Evolutionary conservation across 2,113 vertebrate species (phyloP), one percentile per base, ranked within the genome.

Genomic region (Struthio camelus): DNA sequence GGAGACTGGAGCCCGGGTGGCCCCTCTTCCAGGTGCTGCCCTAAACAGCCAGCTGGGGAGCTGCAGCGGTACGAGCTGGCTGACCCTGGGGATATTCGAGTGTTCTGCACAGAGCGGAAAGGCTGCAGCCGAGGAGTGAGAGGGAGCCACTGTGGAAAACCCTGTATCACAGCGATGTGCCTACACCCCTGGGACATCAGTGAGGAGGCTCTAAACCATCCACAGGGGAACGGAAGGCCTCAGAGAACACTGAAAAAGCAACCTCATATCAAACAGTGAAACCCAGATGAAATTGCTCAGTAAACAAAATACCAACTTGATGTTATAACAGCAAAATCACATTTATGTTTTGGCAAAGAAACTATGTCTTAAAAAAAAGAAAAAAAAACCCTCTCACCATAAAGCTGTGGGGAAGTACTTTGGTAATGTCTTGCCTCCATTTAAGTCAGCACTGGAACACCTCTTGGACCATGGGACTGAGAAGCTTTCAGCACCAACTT

Each of bases 51-150:
- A 20, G 36, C 40, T 65, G 53, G 58, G 65, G 22, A 25, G 24
- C 11, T 85, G 42, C 25, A 3, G 0, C 6, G 7, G 2, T 32
- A 14, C 0, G 0, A 50, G 11, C 56, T 9, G 18, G 22, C 12
- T 44, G 30, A 10, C 27, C 32, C 38, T 80, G 53, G 14, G 2
- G 61, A 2, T 42, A 38, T 61, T 38, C 42, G 19, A 61, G 25
- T 30, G 34, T 28, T 73, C 38, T 36, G 28, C 53, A 30, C 30
- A 62, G 40, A 62, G 14, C 7, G 28, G 42, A 65, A 84, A 92
- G 22, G 28, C 64, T 85, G 19, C 24, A 80, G 5, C 14, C 48
- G 77, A n/a, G 48, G 14, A 12, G 34, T 14, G 28, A 73, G 58
- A 90, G 23, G 32, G 86, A 58, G 44, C 24, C 42, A 9, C 24